phyloP scores from a whole-genome alignment of 2,888 invertebrate genomes.

The Agonopterix alstromeriana region DNA sequence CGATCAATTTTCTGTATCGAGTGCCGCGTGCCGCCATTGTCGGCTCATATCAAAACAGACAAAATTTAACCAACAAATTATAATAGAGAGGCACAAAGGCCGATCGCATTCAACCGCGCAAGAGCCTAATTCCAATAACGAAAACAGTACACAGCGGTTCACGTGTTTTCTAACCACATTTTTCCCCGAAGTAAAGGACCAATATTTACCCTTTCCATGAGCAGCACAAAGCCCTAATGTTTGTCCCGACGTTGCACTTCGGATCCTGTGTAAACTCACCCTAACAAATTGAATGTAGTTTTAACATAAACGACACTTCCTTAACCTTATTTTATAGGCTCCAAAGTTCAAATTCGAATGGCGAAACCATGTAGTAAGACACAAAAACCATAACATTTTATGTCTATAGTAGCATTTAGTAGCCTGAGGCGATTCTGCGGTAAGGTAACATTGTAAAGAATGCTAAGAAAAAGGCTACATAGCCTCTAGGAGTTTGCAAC shows the following conservation, averaged over 20 bases:
- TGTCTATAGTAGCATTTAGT: constrained; percentile 70
- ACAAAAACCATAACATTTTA: constrained; percentile 60
- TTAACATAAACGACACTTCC: constrained; percentile 16
- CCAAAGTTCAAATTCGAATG: constrained; percentile 26
- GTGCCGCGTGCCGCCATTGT: constrained; percentile 9
- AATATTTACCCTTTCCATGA: constrained; percentile 70
- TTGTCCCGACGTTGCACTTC: constrained; percentile 71
- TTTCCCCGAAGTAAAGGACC: constrained; percentile 66
- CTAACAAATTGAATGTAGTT: constrained; percentile 57
- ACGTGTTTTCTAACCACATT: constrained; percentile 68
- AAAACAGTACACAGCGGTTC: constrained; percentile 64
- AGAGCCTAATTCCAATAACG: constrained; percentile 66
- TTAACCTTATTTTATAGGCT: constrained; percentile 23
- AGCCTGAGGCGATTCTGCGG: constrained; percentile 62
- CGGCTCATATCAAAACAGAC: constrained; percentile 20
- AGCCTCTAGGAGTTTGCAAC: constrained; percentile 39
- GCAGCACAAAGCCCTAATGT: constrained; percentile 68
- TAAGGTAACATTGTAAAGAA: constrained; percentile 58
- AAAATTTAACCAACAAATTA: constrained; percentile 37
- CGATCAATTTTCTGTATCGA: constrained; percentile 41
- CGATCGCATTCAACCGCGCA: constrained; percentile 35
- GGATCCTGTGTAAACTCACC: constrained; percentile 69
- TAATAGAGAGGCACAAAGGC: constrained; percentile 37
- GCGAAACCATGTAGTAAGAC: constrained; percentile 26
- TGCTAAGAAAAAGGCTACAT: constrained; percentile 46